Evolutionary conservation across 2,797 vertebrate species (phyloP).

Genomic region (Denticeps clupeoides): DNA sequence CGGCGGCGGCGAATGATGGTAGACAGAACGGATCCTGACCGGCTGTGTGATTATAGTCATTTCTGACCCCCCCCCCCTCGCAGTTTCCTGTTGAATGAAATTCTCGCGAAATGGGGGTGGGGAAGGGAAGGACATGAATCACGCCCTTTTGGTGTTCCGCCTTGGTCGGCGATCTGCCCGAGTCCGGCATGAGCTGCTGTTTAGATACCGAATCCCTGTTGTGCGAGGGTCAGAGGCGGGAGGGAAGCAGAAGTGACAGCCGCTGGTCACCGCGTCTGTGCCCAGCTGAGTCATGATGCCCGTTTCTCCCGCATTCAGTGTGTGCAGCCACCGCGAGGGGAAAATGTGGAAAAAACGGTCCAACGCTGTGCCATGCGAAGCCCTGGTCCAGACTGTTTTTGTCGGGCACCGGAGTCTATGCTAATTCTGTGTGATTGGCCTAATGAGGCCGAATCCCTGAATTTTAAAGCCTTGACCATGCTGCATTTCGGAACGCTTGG

Average conservation of each 20-base stretch:
- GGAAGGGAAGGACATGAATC: conserved; percentile 1
- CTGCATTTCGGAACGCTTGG: conserved; percentile 5
- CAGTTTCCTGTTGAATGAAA: conserved; percentile 18
- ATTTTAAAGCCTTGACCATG: conserved; percentile 8
- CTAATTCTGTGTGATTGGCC: not conserved
- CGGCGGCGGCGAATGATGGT: conserved; percentile 1
- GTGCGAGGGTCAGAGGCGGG: conserved; percentile 9
- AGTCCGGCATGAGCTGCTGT: conserved; percentile 1
- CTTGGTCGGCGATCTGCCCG: conserved; percentile 1
- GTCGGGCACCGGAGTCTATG: too few species aligned
- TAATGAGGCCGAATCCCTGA: too few species aligned
- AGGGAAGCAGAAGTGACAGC: conserved; percentile 11
- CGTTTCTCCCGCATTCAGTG: too few species aligned
- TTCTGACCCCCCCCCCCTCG: too few species aligned
- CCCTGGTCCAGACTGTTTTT: too few species aligned
- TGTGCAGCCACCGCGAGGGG: too few species aligned
- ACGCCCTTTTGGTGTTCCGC: conserved; percentile 13
- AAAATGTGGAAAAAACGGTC: too few species aligned
- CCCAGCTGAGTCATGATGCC: too few species aligned
- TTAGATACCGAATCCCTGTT: conserved; percentile 13
- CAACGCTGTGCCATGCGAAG: too few species aligned
- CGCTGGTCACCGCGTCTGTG: too few species aligned
- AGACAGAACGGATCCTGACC: conserved; percentile 10
- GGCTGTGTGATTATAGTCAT: conserved; percentile 9
- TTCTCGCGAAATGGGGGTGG: conserved; percentile 9